Percentiles rank a stretch among this genome's conserved stretches.
phyloP scores from a whole-genome alignment of 2,113 vertebrate genomes.

The Peromyscus leucopus region DNA sequence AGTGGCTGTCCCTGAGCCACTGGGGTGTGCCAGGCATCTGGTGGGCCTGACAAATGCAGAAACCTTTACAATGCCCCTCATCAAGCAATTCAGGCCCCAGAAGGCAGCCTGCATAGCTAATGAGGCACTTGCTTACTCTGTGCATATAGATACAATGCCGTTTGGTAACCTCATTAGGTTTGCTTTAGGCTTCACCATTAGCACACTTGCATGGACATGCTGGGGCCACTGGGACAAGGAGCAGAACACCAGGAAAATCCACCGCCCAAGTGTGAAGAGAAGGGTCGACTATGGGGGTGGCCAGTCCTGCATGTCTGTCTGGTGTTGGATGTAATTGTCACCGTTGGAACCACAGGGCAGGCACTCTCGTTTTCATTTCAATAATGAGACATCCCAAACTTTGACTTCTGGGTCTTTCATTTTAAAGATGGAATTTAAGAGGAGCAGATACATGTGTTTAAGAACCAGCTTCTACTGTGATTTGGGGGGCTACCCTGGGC shows the following conservation, averaged over 20 bases:
- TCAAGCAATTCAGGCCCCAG: constrained; percentile 76
- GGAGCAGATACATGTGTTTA: not conserved
- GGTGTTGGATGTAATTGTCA: not conserved
- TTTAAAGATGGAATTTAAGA: not conserved
- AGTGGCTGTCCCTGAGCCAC: constrained; percentile 61
- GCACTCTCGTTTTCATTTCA: not conserved
- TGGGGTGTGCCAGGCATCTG: constrained; percentile 80
- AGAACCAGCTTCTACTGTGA: not conserved
- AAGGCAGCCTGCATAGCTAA: constrained; percentile 74
- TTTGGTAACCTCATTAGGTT: constrained; percentile 76
- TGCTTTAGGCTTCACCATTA: constrained; percentile 70
- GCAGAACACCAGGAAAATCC: constrained; percentile 69
- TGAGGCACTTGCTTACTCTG: constrained; percentile 70
- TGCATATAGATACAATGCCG: constrained; percentile 46
- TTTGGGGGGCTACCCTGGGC: fast-evolving
- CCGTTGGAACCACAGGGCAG: not conserved
- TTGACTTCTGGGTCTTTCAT: not conserved
- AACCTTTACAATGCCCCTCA: constrained; percentile 70
- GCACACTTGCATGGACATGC: constrained; percentile 45
- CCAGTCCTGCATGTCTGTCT: not conserved
- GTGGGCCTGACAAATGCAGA: constrained; percentile 76
- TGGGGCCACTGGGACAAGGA: constrained; percentile 41
- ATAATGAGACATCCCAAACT: not conserved
- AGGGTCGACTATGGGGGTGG: not conserved
- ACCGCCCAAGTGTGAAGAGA: constrained; percentile 31